Evolutionary conservation across 2,113 vertebrate genomes (phyloP), one percentile per base, ranked within the genome.

Genomic region (Craseonycteris thonglongyai): DNA sequence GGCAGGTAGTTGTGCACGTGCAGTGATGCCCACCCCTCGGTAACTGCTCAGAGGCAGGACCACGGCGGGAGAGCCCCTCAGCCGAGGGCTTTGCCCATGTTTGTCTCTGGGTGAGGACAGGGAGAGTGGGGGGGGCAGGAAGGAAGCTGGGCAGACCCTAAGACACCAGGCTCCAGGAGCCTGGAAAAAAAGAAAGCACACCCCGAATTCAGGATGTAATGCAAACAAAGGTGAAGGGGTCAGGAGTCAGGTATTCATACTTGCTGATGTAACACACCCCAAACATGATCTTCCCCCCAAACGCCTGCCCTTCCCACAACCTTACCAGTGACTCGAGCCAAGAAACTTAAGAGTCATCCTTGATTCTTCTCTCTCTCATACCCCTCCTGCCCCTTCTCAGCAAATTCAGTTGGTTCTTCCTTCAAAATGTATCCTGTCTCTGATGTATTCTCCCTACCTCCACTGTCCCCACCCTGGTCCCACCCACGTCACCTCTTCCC

Each of bases 1-100:
- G 30, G n/a, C 26, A 6, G 47, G 69, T 2, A 14, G 33, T 49
- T 7, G 33, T 33, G 2, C 28, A 22, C 1, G 1, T 0, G 2
- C 0, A 35, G 49, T 4, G 11, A 79, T 8, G 7, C 15, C 21
- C 2, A 40, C 30, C 59, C 15, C 56, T 86, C 15, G 47, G 16
- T 5, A 12, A 71, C n/a, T 35, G 24, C 33, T 45, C 11, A 33
- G 28, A 59, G 69, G 21, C 7, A 78, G 58, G 63, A n/a, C 21
- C 5, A 4, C 1, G 11, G 33, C 58, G 18, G 33, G 3, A n/a
- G 35, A 22, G 42, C 3, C 59, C n/a, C 47, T 40, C 0, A 19
- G 21, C 35, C 38, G 6, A 26, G 76, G 38, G n/a, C 42, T 63
- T 1, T 80, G 54, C 49, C 58, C n/a, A 16, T 11, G 4, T 5